Conservation (phyloP, 2,797 vertebrate species). For the Rhinophrynus dorsalis region DNA sequence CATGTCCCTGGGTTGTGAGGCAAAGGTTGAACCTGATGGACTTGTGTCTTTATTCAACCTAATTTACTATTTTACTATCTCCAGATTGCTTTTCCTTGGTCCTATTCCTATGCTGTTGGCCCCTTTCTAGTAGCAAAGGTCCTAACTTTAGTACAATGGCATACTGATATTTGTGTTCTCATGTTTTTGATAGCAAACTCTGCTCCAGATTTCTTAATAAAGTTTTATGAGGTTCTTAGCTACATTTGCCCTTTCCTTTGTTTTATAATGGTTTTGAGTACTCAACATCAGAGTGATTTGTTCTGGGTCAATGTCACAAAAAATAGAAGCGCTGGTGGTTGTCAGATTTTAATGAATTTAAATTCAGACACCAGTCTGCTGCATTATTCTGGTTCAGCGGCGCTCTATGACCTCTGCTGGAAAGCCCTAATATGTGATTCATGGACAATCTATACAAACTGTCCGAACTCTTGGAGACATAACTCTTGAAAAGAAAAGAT, state of each 20-base stretch:
- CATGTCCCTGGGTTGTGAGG: too few relatives aligned
- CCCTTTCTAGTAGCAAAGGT: not conserved
- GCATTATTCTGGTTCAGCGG: conserved; percentile 39
- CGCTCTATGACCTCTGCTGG: conserved; percentile 33
- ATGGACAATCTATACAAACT: conserved; percentile 10
- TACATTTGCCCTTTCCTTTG: conserved; percentile 18
- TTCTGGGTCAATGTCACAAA: conserved; percentile 32
- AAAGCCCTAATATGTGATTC: conserved; percentile 44
- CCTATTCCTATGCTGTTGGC: too few relatives aligned
- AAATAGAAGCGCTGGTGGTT: conserved; percentile 21
- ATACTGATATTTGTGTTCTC: not conserved
- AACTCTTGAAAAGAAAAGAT: conserved; percentile 33
- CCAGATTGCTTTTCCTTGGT: too few relatives aligned
- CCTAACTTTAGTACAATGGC: not conserved
- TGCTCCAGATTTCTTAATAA: conserved; percentile 11
- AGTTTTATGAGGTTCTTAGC: conserved; percentile 22
- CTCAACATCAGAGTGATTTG: conserved; percentile 26
- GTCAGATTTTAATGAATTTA: conserved; percentile 46
- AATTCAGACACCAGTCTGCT: conserved; percentile 24
- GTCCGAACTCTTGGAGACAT: conserved; percentile 20
- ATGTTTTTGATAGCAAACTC: not conserved
- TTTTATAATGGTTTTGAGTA: conserved; percentile 25
- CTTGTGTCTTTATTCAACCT: too few relatives aligned
- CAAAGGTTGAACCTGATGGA: too few relatives aligned
- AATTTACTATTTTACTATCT: too few relatives aligned